A percentile compares a stretch with the other conserved stretches of the same genome.
These are phyloP conservation scores for Drosophila tanythrix DNA, from an alignment of 2,888 invertebrate species.

Conservation along the genomic window DNA sequence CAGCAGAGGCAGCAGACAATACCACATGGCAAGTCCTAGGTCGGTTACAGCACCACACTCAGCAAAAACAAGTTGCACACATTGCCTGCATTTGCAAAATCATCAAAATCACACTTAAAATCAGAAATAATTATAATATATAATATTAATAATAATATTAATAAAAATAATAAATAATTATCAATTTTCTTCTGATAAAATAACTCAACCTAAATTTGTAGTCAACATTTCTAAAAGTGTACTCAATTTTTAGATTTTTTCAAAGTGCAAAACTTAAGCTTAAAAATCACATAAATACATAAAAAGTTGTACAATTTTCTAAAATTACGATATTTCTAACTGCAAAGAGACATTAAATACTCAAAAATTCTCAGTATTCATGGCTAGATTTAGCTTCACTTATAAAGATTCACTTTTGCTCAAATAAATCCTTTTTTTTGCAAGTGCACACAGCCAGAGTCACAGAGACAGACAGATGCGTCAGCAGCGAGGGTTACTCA, in stretches of 20 bases:
- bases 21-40: slow-evolving; percentile 83
- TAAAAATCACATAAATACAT: not conserved
- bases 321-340: not conserved
- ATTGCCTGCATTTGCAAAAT: not conserved
- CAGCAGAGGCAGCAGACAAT: slow-evolving; percentile 71
- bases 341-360: not conserved
- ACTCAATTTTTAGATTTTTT: not conserved
- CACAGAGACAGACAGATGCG: slow-evolving; percentile 7
- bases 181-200: not conserved
- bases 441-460: slow-evolving; percentile 30
- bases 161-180: not conserved
- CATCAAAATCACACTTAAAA: not conserved
- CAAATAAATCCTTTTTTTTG: not conserved
- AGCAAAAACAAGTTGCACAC: not conserved
- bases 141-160: too few species aligned
- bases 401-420: not conserved
- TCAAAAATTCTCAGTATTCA: not conserved
- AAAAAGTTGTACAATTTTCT: not conserved
- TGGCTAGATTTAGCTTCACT: not conserved
- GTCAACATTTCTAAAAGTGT: not conserved
- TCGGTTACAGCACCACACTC: slow-evolving; percentile 78
- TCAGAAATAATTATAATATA: not conserved
- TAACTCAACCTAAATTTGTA: not conserved
- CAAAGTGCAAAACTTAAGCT: not conserved
- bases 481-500: slow-evolving; percentile 49